Conservation (phyloP, 2,888 invertebrate species). For the Xestoiulus laeticollis region DNA sequence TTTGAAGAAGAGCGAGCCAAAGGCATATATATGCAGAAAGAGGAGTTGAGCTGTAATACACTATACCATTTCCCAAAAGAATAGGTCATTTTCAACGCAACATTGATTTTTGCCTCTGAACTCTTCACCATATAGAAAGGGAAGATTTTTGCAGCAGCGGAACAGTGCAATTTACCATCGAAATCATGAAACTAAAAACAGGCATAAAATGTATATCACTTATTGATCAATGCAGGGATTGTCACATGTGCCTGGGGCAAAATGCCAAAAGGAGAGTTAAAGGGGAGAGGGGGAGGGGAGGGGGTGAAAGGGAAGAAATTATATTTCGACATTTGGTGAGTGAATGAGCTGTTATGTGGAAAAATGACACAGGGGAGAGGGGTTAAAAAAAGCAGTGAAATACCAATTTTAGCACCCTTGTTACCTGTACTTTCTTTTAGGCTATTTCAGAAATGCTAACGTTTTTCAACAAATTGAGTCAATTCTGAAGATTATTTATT, state of each 20-base stretch:
- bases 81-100: conserved; percentile 34
- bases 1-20: background rate
- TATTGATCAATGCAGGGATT: conserved; percentile 7
- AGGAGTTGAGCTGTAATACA: background rate
- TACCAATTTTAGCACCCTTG: background rate
- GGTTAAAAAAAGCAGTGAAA: background rate
- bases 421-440: background rate
- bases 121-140: background rate
- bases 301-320: background rate
- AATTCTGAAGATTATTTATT: background rate
- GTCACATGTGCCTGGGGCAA: background rate
- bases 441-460: background rate
- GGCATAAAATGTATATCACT: conserved; percentile 29
- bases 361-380: background rate
- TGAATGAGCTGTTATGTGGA: background rate
- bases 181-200: conserved; percentile 29
- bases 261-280: background rate
- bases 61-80: conserved; percentile 20
- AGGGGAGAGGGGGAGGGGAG: background rate
- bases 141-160: background rate
- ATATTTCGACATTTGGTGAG: background rate
- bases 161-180: conserved; percentile 17
- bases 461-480: background rate
- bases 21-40: background rate
- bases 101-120: conserved; percentile 34